Evolutionary conservation across 2,797 vertebrate genomes (phyloP).

Genomic region (Vireo griseus): DNA sequence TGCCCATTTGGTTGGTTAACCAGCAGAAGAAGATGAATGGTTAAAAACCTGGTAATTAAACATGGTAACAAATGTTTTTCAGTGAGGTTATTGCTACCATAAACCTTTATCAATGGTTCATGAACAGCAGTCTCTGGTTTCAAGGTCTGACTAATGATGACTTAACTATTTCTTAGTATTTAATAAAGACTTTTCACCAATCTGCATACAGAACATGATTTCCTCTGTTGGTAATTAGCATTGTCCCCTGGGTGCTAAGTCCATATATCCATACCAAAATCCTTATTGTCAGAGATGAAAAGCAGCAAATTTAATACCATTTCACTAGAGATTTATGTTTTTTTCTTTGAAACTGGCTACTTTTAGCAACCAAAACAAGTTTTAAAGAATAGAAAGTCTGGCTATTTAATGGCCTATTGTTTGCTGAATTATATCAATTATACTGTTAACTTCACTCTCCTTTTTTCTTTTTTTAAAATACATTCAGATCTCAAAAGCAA

Average conservation of each 20-base stretch:
- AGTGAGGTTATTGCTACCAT: constrained; percentile 67
- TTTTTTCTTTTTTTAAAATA: background rate
- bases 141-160: constrained; percentile 68
- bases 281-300: constrained; percentile 47
- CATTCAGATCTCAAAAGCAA: background rate
- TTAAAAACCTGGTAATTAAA: constrained; percentile 71
- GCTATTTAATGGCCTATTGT: constrained; percentile 30
- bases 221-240: constrained; percentile 56
- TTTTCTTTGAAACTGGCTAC: background rate
- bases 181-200: constrained; percentile 72
- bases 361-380: background rate
- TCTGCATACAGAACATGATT: constrained; percentile 64
- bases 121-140: constrained; percentile 54
- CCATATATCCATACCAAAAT: constrained; percentile 30
- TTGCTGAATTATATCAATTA: constrained; percentile 54
- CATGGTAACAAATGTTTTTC: constrained; percentile 71
- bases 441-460: background rate
- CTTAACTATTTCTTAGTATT: constrained; percentile 76
- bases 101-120: constrained; percentile 71
- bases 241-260: constrained; percentile 18
- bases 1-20: constrained; percentile 64
- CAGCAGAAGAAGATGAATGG: constrained; percentile 67
- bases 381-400: background rate
- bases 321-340: background rate
- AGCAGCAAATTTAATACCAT: constrained; percentile 53